Percentiles rank a stretch among this genome's conserved stretches.
Conservation (phyloP, 2,113 vertebrate genomes). For the Castor canadensis region DNA sequence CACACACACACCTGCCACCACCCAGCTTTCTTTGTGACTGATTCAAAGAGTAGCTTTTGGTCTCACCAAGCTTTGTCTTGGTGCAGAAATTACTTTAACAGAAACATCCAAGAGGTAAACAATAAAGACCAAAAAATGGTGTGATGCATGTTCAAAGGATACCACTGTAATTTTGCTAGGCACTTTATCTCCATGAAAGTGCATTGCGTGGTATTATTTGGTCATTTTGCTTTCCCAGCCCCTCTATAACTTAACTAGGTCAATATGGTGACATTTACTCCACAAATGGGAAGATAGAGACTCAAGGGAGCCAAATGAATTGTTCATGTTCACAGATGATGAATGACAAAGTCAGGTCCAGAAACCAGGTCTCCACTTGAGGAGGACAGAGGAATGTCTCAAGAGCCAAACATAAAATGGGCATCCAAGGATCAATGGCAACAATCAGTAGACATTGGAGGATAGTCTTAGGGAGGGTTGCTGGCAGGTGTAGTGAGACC, state of each 20-base stretch:
- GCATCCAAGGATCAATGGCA: background rate
- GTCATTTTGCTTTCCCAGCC: background rate
- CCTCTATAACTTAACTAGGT: background rate
- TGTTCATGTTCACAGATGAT: background rate
- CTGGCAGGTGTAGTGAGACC: background rate
- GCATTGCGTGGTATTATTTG: background rate
- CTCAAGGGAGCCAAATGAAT: background rate
- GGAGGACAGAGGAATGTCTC: background rate
- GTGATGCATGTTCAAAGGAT: background rate
- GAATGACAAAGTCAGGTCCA: background rate
- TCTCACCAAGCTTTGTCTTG: background rate
- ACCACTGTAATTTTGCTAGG: background rate
- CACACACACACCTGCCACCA: no score
- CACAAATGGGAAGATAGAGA: background rate
- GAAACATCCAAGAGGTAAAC: background rate
- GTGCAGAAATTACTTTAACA: background rate
- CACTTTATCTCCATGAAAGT: background rate
- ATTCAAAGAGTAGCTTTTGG: background rate
- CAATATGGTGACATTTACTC: background rate
- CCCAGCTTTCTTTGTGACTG: background rate
- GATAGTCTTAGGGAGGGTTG: background rate
- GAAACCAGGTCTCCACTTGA: background rate
- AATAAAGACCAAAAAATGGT: background rate
- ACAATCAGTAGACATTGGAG: background rate
- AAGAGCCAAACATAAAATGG: background rate